Conservation (phyloP, 2,797 vertebrate species). For the Megaceryle alcyon region DNA sequence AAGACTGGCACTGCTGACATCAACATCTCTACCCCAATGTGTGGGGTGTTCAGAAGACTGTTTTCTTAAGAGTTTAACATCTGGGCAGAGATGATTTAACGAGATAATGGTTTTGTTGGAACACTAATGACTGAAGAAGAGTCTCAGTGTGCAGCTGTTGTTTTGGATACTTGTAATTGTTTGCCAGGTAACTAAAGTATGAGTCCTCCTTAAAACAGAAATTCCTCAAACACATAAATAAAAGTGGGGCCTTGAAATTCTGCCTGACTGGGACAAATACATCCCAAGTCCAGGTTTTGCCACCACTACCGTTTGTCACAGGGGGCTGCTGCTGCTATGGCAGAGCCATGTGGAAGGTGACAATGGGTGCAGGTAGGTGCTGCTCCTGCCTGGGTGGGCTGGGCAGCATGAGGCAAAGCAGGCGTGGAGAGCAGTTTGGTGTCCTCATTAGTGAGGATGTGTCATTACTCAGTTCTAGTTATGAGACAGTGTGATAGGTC, state of each 20-base stretch:
- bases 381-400: neutral
- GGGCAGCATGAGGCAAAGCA: accelerated
- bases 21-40: neutral
- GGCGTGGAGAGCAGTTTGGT: neutral
- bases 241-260: neutral
- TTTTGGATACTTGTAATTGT: neutral
- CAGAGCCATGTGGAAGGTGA: neutral
- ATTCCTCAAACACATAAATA: neutral
- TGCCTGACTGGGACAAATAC: neutral
- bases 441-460: neutral
- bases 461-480: neutral
- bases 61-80: neutral
- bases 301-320: neutral
- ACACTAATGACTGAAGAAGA: neutral
- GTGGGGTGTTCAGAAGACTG: neutral
- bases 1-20: neutral
- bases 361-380: neutral
- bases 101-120: neutral
- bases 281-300: neutral
- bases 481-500: accelerated
- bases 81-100: neutral
- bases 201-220: neutral
- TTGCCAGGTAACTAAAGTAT: neutral
- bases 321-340: neutral
- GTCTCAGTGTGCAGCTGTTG: neutral